Conservation (phyloP, 1,140 invertebrate species). For the Nasonia longicornis region DNA sequence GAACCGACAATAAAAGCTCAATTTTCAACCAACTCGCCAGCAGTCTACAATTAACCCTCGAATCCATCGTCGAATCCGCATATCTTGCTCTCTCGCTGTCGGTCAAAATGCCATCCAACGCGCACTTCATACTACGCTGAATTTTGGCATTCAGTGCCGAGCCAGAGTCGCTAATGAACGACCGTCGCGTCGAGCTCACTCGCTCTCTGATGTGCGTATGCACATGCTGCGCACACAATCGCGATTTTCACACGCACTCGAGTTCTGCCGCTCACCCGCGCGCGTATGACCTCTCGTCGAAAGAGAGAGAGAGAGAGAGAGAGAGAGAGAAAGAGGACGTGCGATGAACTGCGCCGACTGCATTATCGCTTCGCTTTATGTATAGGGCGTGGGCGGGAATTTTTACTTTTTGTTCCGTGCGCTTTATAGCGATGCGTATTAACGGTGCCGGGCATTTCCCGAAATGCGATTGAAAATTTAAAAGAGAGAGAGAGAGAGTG, state of each 20-base stretch:
- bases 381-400: not conserved
- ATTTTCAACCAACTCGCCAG: too few species aligned
- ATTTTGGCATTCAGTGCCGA: not conserved
- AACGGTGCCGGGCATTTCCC: not conserved
- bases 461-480: not conserved
- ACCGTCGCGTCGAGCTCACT: not conserved
- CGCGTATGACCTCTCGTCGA: not conserved
- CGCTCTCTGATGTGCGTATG: not conserved
- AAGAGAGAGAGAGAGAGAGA: not conserved
- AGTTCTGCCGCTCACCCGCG: not conserved
- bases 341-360: not conserved
- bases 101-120: too few species aligned
- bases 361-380: constrained; percentile 12
- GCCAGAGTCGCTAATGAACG: not conserved
- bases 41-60: too few species aligned
- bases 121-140: too few species aligned
- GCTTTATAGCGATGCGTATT: not conserved
- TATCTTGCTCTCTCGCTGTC: too few species aligned
- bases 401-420: not conserved
- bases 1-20: too few species aligned
- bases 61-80: too few species aligned
- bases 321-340: not conserved
- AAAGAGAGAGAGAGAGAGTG: not conserved
- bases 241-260: not conserved
- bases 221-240: not conserved